phyloP scores from a whole-genome alignment of 2,113 vertebrate genomes.

The Toxostoma redivivum region DNA sequence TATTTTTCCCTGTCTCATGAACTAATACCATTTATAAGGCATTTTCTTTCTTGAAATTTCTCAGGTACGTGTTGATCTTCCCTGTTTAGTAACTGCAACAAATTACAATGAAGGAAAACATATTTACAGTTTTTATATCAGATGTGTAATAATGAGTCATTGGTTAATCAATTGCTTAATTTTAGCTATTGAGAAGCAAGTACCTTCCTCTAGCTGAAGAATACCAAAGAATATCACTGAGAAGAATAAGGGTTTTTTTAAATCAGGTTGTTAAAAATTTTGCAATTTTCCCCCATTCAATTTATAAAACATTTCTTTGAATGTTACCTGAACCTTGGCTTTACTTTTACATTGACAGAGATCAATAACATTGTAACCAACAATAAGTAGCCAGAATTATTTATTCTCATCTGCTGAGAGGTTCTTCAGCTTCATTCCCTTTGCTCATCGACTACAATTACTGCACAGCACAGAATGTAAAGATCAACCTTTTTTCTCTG shows the following conservation, averaged over 20 bases:
- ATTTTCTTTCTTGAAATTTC: background rate
- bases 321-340: background rate
- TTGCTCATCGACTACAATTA: background rate
- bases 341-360: background rate
- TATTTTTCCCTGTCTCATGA: background rate
- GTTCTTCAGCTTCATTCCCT: background rate
- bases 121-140: background rate
- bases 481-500: background rate
- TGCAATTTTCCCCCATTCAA: background rate
- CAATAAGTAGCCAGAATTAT: background rate
- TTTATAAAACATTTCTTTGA: background rate
- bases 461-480: background rate
- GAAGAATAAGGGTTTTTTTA: rapidly evolving
- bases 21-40: background rate
- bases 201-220: background rate
- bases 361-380: background rate
- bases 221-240: background rate
- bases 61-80: background rate
- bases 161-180: background rate
- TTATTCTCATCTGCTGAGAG: background rate
- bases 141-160: background rate
- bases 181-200: background rate
- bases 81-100: background rate
- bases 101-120: background rate
- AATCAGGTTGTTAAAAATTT: background rate